A percentile compares a stretch with the other conserved stretches of the same genome.
These are phyloP conservation scores for Megalonaias nervosa DNA, from an alignment of 1,140 invertebrate species.

Conservation along the genomic window DNA sequence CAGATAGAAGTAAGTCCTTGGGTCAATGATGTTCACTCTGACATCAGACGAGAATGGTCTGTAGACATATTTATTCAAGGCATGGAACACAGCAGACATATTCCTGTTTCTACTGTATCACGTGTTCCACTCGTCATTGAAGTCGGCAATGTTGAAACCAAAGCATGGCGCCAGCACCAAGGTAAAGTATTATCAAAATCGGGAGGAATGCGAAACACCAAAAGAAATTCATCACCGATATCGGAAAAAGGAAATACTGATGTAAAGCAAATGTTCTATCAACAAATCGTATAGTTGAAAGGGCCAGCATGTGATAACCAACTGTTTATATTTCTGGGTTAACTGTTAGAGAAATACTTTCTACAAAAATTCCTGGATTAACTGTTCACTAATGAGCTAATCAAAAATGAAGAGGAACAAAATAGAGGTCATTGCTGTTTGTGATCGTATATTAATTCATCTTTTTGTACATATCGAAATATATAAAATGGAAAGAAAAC, in stretches of 20 bases:
- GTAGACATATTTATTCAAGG: conserved; percentile 60
- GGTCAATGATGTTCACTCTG: conserved; percentile 59
- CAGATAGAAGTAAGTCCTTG: conserved; percentile 60
- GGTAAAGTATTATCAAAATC: conserved; percentile 69
- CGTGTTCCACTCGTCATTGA: conserved; percentile 33
- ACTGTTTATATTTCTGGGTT: no score
- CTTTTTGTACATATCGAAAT: no score
- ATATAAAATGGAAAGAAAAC: no score
- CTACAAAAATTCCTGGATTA: no score
- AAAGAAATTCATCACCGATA: conserved; percentile 38
- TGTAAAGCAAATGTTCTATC: not conserved
- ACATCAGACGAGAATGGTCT: conserved; percentile 54
- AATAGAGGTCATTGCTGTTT: no score
- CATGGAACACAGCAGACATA: conserved; percentile 50
- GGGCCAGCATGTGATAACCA: no score
- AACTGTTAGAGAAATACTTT: no score
- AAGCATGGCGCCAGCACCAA: conserved; percentile 55
- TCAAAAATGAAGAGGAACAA: no score
- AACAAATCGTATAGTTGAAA: no score
- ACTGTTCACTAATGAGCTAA: no score
- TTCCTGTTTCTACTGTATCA: conserved; percentile 54
- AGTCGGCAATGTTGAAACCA: conserved; percentile 27
- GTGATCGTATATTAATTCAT: no score
- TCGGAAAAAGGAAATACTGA: not conserved
- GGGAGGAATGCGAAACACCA: conserved; percentile 62